Conservation (phyloP, 2,113 vertebrate species). For the Ochotona princeps region DNA sequence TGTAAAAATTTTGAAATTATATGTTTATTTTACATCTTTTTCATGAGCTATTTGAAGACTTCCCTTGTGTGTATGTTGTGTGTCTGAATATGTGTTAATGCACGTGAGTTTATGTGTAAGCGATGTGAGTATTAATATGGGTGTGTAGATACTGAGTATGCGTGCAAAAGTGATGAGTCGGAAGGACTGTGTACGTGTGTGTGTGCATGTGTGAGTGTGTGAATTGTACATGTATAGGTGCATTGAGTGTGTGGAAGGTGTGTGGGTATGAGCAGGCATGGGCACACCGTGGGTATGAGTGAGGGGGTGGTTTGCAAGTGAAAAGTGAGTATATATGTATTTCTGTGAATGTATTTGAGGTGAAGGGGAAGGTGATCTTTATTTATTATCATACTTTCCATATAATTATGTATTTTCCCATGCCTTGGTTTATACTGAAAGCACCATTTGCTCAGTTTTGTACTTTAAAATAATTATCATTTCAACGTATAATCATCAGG, state of each 20-base stretch:
- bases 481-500: not conserved
- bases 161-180: too few relatives aligned
- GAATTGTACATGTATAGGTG: not conserved
- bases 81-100: too few relatives aligned
- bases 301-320: too few relatives aligned
- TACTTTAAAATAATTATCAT: not conserved
- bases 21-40: too few relatives aligned
- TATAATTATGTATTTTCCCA: not conserved
- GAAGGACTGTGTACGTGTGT: too few relatives aligned
- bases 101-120: not conserved
- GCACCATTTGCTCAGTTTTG: conserved; percentile 27
- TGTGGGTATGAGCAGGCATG: too few relatives aligned
- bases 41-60: too few relatives aligned
- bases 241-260: not conserved
- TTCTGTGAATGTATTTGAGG: not conserved
- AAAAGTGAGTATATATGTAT: not conserved
- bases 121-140: too few relatives aligned
- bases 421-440: not conserved
- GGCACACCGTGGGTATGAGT: too few relatives aligned
- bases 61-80: not conserved
- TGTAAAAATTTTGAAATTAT: too few relatives aligned
- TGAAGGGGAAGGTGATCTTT: not conserved
- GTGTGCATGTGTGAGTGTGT: not conserved
- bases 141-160: too few relatives aligned
- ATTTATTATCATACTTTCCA: not conserved